Percentiles rank a stretch among this genome's conserved stretches.
phyloP scores from a whole-genome alignment of 2,888 invertebrate genomes.

The Pollenia amentaria region DNA sequence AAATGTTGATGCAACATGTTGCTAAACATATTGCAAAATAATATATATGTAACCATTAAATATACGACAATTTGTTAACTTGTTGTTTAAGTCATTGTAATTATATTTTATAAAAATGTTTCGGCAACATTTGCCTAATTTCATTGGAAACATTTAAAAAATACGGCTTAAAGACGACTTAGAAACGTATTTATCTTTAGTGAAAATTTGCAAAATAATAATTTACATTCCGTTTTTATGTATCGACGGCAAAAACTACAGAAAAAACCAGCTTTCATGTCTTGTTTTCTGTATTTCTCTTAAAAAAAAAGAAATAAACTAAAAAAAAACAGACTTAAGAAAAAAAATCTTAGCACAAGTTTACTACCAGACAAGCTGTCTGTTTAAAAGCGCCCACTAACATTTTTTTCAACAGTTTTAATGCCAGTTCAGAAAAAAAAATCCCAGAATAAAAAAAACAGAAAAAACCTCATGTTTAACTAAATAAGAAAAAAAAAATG shows the following conservation, averaged over 20 bases:
- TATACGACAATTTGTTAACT: too few relatives aligned
- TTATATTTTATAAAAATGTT: neutral
- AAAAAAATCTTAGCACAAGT: slow-evolving; percentile 63
- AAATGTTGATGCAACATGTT: slow-evolving; percentile 1
- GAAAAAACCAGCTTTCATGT: slow-evolving; percentile 44
- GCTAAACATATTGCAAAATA: neutral
- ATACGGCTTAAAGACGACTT: neutral
- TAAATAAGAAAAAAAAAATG: slow-evolving; percentile 34
- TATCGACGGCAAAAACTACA: slow-evolving; percentile 9
- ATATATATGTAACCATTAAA: too few relatives aligned
- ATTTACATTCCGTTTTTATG: slow-evolving; percentile 30
- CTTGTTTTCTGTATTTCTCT: slow-evolving; percentile 32
- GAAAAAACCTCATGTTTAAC: slow-evolving; percentile 39
- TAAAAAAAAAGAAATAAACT: slow-evolving; percentile 37
- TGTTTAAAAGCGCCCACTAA: slow-evolving; percentile 72
- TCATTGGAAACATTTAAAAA: neutral
- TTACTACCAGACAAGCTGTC: slow-evolving; percentile 73
- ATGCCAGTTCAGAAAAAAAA: slow-evolving; percentile 35
- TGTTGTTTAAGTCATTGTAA: too few relatives aligned
- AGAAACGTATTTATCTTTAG: neutral
- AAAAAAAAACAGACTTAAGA: slow-evolving; percentile 3
- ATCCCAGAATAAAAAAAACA: slow-evolving; percentile 32
- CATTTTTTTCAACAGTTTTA: slow-evolving; percentile 62
- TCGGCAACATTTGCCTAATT: neutral
- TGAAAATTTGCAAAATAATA: neutral